Percentiles rank a stretch among this genome's conserved stretches.
phyloP scores from a whole-genome alignment of 2,888 invertebrate species.

The Diadromus collaris region DNA sequence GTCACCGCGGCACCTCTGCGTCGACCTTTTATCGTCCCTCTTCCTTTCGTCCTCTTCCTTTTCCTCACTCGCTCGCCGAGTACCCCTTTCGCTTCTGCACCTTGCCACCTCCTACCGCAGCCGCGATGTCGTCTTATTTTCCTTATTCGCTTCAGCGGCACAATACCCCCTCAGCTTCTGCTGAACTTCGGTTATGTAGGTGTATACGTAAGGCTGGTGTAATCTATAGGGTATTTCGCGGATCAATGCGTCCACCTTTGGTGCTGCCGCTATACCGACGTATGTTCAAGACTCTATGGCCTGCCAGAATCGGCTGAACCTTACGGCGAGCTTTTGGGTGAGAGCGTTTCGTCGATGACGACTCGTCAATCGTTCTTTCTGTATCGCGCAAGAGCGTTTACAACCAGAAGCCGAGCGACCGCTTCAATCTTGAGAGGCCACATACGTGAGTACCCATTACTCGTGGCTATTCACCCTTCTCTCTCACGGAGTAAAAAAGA shows the following conservation, averaged over 20 bases:
- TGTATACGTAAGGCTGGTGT: constrained; percentile 66
- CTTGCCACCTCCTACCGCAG: constrained; percentile 51
- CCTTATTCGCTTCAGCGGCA: constrained; percentile 24
- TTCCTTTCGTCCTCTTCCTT: constrained; percentile 52
- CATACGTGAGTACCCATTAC: not conserved
- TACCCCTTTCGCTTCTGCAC: constrained; percentile 66
- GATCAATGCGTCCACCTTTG: constrained; percentile 70
- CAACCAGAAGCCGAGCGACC: not conserved
- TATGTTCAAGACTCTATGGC: constrained; percentile 12
- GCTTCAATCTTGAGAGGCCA: constrained; percentile 3
- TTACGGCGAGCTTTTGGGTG: not conserved
- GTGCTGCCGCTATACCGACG: constrained; percentile 6
- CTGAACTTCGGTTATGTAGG: constrained; percentile 64
- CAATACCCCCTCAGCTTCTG: constrained; percentile 24
- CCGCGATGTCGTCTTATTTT: constrained; percentile 35
- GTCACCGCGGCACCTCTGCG: constrained; percentile 60
- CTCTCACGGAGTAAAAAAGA: not conserved
- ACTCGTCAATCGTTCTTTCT: constrained; percentile 5
- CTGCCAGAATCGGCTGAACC: not conserved
- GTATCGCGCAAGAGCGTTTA: not conserved
- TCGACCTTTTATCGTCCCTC: constrained; percentile 57
- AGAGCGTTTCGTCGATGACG: not conserved
- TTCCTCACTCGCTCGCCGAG: constrained; percentile 61
- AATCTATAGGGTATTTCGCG: constrained; percentile 72
- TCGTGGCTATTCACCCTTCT: not conserved